Base-by-base conservation (phyloP, 2,797 vertebrate species). In the Pelodytes ibericus region DNA sequence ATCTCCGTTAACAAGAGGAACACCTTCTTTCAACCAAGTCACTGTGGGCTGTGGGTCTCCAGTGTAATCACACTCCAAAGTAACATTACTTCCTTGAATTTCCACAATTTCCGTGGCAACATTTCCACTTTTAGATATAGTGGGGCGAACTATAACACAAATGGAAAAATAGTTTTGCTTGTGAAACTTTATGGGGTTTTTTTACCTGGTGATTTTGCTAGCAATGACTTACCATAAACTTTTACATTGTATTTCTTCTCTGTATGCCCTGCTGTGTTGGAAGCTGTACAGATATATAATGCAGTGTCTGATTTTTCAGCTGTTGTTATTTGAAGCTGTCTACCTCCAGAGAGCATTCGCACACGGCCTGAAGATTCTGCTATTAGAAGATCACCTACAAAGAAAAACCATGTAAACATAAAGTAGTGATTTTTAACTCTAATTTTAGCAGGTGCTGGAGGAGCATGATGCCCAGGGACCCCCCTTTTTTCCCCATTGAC, bases 21-120 rank as follows among this genome's bases (percentile, higher is more conserved):
- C 91, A 0, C 96, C 96, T 0, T 99, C 98, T 82, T 96, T 98
- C 84, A 97, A 87, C 98, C 98, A 99, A 0, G 87, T 90, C 75
- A 99, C 44, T 0, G 90, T 83, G 0, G 98, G 97, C 1, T 84
- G 90, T 0, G 97, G 98, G n/a, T 92, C 63, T 0, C 98, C 98
- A 4, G 93, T 91, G 0, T 86, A 94, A 36, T 91, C 87, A 18
- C 98, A 99, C 72, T 93, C 93, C 47, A 99, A 83, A 11, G 90
- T 93, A 65, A 96, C 9, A 1, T 91, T 88, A 0, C 88, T 92
- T 20, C 95, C 96, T 58, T 87, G 91, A 0, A 83, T 90, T 49
- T 95, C 87, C 0, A 79, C 80, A 0, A 96, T 66, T 29, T 95
- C 94, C 0, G 87, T 86, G 0, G 81, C 78, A 2, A 72, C 81